Conservation (phyloP, 2,113 vertebrate species). For the Leptosomus discolor region DNA sequence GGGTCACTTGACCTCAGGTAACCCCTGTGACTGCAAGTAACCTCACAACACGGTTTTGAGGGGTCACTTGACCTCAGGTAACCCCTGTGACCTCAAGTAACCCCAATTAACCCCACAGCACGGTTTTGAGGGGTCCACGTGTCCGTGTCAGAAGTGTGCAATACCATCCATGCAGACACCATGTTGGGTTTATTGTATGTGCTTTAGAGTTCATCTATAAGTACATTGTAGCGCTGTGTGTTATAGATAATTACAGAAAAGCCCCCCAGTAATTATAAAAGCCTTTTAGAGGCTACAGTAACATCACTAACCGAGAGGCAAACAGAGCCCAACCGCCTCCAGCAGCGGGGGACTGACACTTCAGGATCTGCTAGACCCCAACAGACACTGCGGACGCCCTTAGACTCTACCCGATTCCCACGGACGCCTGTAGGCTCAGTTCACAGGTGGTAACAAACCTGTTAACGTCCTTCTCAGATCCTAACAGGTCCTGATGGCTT, state of each 20-base stretch:
- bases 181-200: not conserved
- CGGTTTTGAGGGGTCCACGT: no score
- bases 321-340: not conserved
- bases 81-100: not conserved
- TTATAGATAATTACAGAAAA: no score
- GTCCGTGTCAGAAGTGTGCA: not conserved
- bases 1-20: not conserved
- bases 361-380: not conserved
- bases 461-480: not conserved
- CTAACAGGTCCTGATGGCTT: not conserved
- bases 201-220: no score
- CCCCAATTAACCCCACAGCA: not conserved
- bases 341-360: not conserved
- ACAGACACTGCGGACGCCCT: not conserved
- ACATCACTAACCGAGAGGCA: not conserved
- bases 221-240: no score
- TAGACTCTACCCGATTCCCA: not conserved
- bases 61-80: no score
- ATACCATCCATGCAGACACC: no score
- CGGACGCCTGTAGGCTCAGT: not conserved
- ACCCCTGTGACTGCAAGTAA: no score
- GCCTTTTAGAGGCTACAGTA: no score
- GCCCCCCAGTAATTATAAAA: accelerated
- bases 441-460: no score
- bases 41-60: no score